Evolutionary conservation across 1,140 invertebrate genomes (phyloP).

Genomic region (Nephila pilipes): DNA sequence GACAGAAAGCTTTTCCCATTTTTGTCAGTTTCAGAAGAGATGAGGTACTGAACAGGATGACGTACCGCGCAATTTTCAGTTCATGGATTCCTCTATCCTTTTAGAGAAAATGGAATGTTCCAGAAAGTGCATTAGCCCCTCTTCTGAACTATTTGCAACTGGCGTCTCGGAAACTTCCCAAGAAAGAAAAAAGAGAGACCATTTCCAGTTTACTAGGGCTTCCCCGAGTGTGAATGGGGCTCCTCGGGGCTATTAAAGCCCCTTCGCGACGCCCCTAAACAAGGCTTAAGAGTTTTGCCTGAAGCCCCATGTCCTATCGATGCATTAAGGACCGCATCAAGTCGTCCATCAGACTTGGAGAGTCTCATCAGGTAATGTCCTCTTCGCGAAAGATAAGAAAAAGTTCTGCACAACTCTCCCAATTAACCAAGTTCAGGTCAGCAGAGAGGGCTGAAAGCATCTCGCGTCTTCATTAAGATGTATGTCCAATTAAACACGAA

Average conservation of each 20-base stretch:
- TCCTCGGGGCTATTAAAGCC: background rate
- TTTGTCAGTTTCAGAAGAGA: too few relatives aligned
- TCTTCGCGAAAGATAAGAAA: background rate
- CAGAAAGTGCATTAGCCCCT: background rate
- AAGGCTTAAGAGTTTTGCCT: background rate
- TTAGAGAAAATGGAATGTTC: background rate
- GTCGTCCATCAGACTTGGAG: background rate
- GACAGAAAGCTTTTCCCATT: too few relatives aligned
- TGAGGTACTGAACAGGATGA: too few relatives aligned
- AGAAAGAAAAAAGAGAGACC: background rate
- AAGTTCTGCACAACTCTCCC: background rate
- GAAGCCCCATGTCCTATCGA: background rate
- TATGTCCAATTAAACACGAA: too few relatives aligned
- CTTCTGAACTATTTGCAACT: background rate
- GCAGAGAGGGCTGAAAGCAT: background rate
- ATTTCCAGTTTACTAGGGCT: background rate
- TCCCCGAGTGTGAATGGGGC: background rate
- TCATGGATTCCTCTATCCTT: background rate
- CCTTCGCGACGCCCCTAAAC: background rate
- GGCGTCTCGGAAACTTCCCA: background rate
- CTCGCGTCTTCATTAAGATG: background rate
- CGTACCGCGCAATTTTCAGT: too few relatives aligned
- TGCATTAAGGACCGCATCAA: background rate
- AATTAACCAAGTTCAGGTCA: background rate
- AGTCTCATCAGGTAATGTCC: background rate